Evolutionary conservation across 2,888 invertebrate genomes (phyloP), one percentile per base, ranked within the genome.

Genomic region (Pachymerium ferrugineum): DNA sequence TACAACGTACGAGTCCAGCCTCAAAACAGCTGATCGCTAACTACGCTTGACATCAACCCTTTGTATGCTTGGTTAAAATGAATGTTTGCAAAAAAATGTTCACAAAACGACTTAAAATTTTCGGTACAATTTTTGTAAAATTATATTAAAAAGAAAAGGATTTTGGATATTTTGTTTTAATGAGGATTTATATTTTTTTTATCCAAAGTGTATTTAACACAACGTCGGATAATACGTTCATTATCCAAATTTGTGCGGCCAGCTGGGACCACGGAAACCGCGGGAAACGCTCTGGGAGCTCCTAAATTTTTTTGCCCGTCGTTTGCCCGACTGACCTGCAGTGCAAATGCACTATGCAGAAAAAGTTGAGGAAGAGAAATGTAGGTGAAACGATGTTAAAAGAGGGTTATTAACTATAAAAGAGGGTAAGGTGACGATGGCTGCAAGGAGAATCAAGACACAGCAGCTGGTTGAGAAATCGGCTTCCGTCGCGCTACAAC

Each of bases 1-100:
- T 62, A 62, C 62, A 14, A n/a, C 62, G 62, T 12, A 62, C 28
- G 25, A 25, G n/a, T 28, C 38, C 62, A 62, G 28, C 25, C 28
- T 62, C 25, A 62, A 62, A 62, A 62, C 62, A 62, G 62, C 62
- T 62, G 62, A 62, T 62, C 62, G 62, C 62, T 62, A 62, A 62
- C 62, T 62, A 62, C 25, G 25, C 62, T 62, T 62, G 14, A 25
- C 62, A 12, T 28, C 5, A 14, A 28, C 4, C 28, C 3, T 54
- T 25, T 62, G 6, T n/a, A n/a, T 10, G 25, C n/a, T n/a, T n/a
- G n/a, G n/a, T n/a, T n/a, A n/a, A n/a, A n/a, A n/a, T n/a, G n/a
- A n/a, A n/a, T n/a, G n/a, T n/a, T n/a, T n/a, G n/a, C n/a, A n/a
- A n/a, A n/a, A n/a, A n/a, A n/a, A n/a, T n/a, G n/a, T n/a, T n/a